Conservation (phyloP, 1,140 invertebrate species). For the Campoletis sonorensis region DNA sequence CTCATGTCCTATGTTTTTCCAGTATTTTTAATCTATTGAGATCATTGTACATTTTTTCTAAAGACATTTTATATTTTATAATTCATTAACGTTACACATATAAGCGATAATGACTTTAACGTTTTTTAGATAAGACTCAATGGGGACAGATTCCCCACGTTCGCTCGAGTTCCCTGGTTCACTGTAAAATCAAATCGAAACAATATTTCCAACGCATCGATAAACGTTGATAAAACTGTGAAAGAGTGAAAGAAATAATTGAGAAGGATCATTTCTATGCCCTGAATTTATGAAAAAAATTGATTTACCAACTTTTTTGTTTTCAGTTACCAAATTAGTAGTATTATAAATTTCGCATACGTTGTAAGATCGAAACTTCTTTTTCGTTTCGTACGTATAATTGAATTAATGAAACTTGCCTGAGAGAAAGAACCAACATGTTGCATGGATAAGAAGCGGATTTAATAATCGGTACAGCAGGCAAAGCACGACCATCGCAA, state of each 20-base stretch:
- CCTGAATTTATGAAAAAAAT: too few relatives aligned
- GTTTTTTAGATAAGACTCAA: conserved; percentile 48
- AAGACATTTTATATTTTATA: conserved; percentile 37
- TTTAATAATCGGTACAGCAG: conserved; percentile 50
- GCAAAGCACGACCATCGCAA: conserved; percentile 55
- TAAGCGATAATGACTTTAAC: conserved; percentile 58
- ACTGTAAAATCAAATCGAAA: conserved; percentile 49
- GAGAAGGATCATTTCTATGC: too few relatives aligned
- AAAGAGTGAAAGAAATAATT: too few relatives aligned
- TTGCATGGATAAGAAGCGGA: conserved; percentile 47
- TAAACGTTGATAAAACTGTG: too few relatives aligned
- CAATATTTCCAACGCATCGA: neutral
- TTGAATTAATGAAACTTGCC: conserved; percentile 40
- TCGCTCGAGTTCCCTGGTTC: conserved; percentile 37
- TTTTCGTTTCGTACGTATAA: too few relatives aligned
- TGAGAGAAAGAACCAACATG: conserved; percentile 54
- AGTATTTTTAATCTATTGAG: neutral
- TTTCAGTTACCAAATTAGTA: too few relatives aligned
- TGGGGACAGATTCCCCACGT: conserved; percentile 52
- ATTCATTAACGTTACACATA: conserved; percentile 56
- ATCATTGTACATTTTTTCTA: neutral
- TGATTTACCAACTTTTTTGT: too few relatives aligned
- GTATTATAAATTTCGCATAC: too few relatives aligned
- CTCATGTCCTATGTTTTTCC: neutral
- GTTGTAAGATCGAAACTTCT: too few relatives aligned